phyloP scores from a whole-genome alignment of 2,888 invertebrate species.

The Lydus trimaculatus region DNA sequence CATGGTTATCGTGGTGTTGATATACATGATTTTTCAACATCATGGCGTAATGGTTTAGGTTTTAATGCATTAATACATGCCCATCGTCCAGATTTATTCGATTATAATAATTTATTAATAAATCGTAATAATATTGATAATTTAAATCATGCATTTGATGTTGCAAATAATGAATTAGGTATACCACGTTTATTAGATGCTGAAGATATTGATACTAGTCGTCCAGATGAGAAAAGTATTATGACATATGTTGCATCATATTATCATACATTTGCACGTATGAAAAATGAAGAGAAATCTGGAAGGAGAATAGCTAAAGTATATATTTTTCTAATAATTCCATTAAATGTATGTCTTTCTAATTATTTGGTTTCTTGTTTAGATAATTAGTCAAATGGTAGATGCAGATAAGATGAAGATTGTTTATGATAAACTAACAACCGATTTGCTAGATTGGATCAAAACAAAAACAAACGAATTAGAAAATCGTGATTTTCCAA shows the following conservation, averaged over 20 bases:
- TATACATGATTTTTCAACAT: slow-evolving; percentile 89
- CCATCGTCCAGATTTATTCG: slow-evolving; percentile 95
- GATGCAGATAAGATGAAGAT: slow-evolving; percentile 92
- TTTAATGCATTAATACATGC: slow-evolving; percentile 99
- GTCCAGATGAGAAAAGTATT: slow-evolving; percentile 98
- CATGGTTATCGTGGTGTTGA: slow-evolving; percentile 91
- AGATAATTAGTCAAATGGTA: slow-evolving; percentile 97
- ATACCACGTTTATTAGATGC: slow-evolving; percentile 94
- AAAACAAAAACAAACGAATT: slow-evolving; percentile 81
- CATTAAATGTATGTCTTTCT: too few relatives aligned
- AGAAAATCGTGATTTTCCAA: slow-evolving; percentile 89
- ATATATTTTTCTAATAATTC: too few relatives aligned
- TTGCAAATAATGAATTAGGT: slow-evolving; percentile 91
- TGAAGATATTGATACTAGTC: slow-evolving; percentile 92
- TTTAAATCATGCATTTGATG: slow-evolving; percentile 96
- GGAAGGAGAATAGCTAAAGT: slow-evolving; percentile 97
- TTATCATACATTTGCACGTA: slow-evolving; percentile 98
- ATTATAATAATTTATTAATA: slow-evolving; percentile 81
- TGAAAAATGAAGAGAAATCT: slow-evolving; percentile 99
- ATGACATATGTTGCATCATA: slow-evolving; percentile 99
- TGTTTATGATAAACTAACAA: slow-evolving; percentile 85
- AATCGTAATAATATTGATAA: slow-evolving; percentile 90
- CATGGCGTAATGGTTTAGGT: slow-evolving; percentile 96
- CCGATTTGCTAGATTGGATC: slow-evolving; percentile 93
- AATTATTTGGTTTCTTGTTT: too few relatives aligned